Base-by-base conservation (phyloP, 2,888 invertebrate species). In the Luperina testacea region DNA sequence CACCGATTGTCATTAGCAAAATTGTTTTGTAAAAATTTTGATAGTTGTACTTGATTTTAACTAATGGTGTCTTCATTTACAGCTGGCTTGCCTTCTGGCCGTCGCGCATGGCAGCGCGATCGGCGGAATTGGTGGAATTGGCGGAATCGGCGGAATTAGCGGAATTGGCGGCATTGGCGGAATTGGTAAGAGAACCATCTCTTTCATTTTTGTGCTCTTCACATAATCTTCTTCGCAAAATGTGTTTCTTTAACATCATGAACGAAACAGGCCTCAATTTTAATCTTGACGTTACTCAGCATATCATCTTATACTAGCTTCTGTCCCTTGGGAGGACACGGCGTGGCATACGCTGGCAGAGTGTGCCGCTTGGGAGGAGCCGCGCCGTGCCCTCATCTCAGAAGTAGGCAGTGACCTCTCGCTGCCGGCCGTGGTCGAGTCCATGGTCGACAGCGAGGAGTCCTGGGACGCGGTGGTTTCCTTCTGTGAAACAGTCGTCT, bases 51-150 rank as follows among this genome's bases (percentile, higher is more conserved):
- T 15, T 48, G 5, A n/a, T 32, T 48, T 17, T 53, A 13, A 38
- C 20, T 8, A 32, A 38, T 51, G 7, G 20, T 57, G 0, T 67
- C 1, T 51, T 51, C 15, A n/a, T 17, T 73, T 91, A 9, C 91
- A 95, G 95, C 88, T 95, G 87, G 91, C 93, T 90, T 94, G 95
- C 90, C 91, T 96, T 74, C 78, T 95, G 92, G 95, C 94, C 32
- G 91, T 94, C 69, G 92, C 91, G 85, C 92, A 92, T 69, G 88
- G 91, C 87, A 84, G 80, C 80, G 81, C 91, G 83, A 78, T 90
- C 61, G 89, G 88, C 64, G 81, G 86, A 24, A 78, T 83, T n/a
- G 90, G 89, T 24, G 90, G 82, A 68, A 78, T 86, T 70, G 84
- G 88, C 80, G 76, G 77, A 17, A 11, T 71, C 38, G 67, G 65